phyloP scores from a whole-genome alignment of 2,888 invertebrate genomes.

The Tachina grossa region DNA sequence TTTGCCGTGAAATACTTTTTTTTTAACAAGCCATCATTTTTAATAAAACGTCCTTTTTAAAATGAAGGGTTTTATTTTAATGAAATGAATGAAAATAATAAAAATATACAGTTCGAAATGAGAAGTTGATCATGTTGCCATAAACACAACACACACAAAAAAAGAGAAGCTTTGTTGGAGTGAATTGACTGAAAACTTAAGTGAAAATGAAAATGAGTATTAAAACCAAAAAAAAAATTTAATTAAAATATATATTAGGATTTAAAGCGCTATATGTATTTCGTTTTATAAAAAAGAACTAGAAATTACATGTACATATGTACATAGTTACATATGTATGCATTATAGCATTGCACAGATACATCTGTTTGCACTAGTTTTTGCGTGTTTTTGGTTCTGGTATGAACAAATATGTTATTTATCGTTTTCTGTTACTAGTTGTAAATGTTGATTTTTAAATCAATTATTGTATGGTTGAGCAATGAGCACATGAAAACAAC shows the following conservation, averaged over 20 bases:
- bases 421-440: no score
- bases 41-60: conserved; percentile 42
- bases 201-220: neutral
- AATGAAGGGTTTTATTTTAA: conserved; percentile 53
- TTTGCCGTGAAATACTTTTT: conserved; percentile 40
- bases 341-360: no score
- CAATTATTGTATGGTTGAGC: no score
- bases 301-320: neutral
- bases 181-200: conserved; percentile 19
- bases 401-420: no score
- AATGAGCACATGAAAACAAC: no score
- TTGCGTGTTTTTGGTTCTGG: no score
- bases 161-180: conserved; percentile 31
- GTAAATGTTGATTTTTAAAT: no score
- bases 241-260: conserved; percentile 38
- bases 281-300: neutral
- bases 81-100: conserved; percentile 31
- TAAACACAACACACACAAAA: conserved; percentile 58
- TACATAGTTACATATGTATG: no score
- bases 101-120: conserved; percentile 39
- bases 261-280: conserved; percentile 12
- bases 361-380: no score
- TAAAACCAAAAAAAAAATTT: neutral
- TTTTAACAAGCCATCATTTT: conserved; percentile 31
- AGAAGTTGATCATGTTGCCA: conserved; percentile 62